Percentiles rank a stretch among this genome's conserved stretches.
Evolutionary conservation across 2,888 invertebrate genomes (phyloP).

Genomic region (Drosophila testacea): DNA sequence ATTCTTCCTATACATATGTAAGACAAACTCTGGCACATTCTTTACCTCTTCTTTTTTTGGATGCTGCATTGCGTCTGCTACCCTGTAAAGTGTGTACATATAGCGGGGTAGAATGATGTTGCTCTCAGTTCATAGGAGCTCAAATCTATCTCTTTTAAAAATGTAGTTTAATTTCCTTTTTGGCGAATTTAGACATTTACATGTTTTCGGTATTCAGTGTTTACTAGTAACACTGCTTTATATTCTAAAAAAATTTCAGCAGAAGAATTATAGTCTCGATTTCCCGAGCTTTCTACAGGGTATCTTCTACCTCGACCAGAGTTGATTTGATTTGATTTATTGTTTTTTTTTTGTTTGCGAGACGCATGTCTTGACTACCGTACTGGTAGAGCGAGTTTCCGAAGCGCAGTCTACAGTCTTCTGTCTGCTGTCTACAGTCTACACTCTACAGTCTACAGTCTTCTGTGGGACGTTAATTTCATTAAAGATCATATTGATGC

Average conservation of each 20-base stretch:
- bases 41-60: not conserved
- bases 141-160: no score
- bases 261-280: not conserved
- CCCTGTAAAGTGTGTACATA: not conserved
- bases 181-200: no score
- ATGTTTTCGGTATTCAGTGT: no score
- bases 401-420: slow-evolving; percentile 5
- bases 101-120: no score
- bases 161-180: no score
- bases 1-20: slow-evolving; percentile 18
- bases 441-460: slow-evolving; percentile 6
- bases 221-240: no score
- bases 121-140: no score
- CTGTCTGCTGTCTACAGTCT: slow-evolving; percentile 7
- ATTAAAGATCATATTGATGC: slow-evolving; percentile 19
- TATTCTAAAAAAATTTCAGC: not conserved
- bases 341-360: slow-evolving; percentile 10
- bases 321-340: not conserved
- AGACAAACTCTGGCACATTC: slow-evolving; percentile 29
- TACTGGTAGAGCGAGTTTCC: slow-evolving; percentile 42
- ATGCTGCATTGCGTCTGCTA: not conserved
- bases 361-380: slow-evolving; percentile 10
- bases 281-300: not conserved
- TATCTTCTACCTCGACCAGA: not conserved
- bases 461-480: slow-evolving; percentile 13